Base-by-base conservation (phyloP, 2,797 vertebrate species). In the Oreortyx pictus region DNA sequence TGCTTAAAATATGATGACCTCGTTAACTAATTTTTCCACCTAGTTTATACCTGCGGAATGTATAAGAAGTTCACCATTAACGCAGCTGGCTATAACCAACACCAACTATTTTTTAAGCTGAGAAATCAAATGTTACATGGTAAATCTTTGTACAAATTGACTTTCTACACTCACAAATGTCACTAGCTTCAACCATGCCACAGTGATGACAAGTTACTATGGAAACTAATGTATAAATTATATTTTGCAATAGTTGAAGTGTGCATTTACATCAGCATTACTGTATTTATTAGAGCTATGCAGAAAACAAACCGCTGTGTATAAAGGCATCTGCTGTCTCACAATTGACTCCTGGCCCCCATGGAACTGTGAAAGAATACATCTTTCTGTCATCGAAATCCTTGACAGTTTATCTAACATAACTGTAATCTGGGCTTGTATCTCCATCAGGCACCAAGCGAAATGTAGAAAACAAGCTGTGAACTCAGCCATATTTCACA, bases 191-290 rank as follows among this genome's bases (percentile, higher is more conserved):
- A 93, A 92, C 79, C 50, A 88, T 46, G 50, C 68, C 75, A 89
- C 44, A 79, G 73, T 54, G 61, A 73, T 86, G 80, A 93, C 50
- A 76, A 82, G 92, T 95, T 93, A 76, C 91, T 86, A 92, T 93
- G 90, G 91, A 89, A 95, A 96, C 93, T 83, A 93, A 94, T 81
- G 64, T 81, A 86, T 85, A 95, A 94, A 87, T 93, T 89, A 92
- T 61, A 33, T 41, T 93, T 89, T 84, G 77, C 60, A 85, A 84
- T 86, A 95, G 95, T 94, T 94, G 89, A 90, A 92, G 61, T 27
- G 27, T 66, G 74, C 62, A 66, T 81, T 89, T 82, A 61, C 59
- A 83, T 87, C 76, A 81, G 46, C 33, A 50, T 44, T 84, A 78
- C 35, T 27, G 74, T 52, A 75, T 65, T 96, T 82, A 72, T 60